Conservation (phyloP, 2,888 invertebrate genomes). For the Leptura quadrifasciata region DNA sequence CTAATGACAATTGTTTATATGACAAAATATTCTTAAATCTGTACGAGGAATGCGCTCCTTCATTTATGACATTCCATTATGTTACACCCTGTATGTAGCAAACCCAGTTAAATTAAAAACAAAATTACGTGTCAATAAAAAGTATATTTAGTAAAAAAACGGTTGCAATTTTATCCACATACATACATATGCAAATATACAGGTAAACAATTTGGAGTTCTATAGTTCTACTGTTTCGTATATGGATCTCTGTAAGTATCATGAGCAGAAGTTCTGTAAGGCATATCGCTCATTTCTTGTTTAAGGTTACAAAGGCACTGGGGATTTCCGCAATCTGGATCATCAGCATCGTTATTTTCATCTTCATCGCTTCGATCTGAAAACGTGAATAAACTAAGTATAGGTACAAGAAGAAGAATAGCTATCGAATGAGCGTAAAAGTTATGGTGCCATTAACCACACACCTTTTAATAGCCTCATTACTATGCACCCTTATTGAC, state of each 20-base stretch:
- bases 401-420: too few species aligned
- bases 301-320: conserved; percentile 53
- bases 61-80: too few species aligned
- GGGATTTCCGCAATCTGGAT: conserved; percentile 52
- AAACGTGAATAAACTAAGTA: not conserved
- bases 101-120: too few species aligned
- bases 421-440: too few species aligned
- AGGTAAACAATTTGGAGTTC: not conserved
- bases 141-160: conserved; percentile 1
- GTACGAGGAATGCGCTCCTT: too few species aligned
- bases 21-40: too few species aligned
- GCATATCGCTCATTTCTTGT: conserved; percentile 42
- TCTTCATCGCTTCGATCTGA: conserved; percentile 8
- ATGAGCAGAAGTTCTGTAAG: not conserved
- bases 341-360: conserved; percentile 29
- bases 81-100: too few species aligned
- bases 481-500: too few species aligned
- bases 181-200: not conserved
- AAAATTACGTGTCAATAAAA: not conserved
- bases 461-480: too few species aligned
- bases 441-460: too few species aligned
- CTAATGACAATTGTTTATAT: too few species aligned
- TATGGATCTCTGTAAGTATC: conserved; percentile 13
- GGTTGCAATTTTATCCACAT: conserved; percentile 4
- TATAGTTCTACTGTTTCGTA: too few species aligned